Conservation (phyloP, 2,797 vertebrate species). For the Scarus forsteni region DNA sequence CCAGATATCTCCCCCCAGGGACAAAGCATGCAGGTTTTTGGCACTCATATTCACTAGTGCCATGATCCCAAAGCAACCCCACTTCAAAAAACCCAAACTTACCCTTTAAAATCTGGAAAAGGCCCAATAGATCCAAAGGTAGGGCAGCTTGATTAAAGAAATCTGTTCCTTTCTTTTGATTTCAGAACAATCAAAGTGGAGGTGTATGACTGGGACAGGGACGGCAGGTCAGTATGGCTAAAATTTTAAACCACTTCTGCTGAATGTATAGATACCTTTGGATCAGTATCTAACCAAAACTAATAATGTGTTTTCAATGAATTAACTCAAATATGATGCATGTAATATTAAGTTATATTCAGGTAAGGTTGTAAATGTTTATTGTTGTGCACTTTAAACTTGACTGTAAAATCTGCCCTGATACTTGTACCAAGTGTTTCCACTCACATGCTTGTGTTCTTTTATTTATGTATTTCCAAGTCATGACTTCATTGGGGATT, state of each 20-base stretch:
- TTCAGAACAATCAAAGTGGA: conserved; percentile 96
- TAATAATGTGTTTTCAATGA: neutral
- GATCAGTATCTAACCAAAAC: neutral
- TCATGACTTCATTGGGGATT: conserved; percentile 97
- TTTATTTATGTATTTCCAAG: conserved; percentile 67
- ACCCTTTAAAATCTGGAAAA: too few relatives aligned
- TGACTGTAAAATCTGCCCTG: too few relatives aligned
- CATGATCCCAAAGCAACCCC: too few relatives aligned
- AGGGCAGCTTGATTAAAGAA: neutral
- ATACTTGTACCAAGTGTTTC: neutral
- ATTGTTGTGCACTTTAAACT: too few relatives aligned
- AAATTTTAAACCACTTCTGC: neutral
- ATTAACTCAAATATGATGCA: too few relatives aligned
- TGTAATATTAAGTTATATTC: neutral
- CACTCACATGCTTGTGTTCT: conserved; percentile 6
- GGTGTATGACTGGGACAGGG: conserved; percentile 96
- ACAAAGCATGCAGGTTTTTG: too few relatives aligned
- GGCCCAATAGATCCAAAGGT: too few relatives aligned
- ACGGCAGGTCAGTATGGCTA: conserved; percentile 89
- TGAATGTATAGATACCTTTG: neutral
- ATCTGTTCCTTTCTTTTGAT: conserved; percentile 26
- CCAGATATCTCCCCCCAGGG: too few relatives aligned
- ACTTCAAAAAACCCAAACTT: too few relatives aligned
- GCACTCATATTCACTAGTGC: too few relatives aligned
- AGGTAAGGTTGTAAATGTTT: neutral